Base-by-base conservation (phyloP, 1,140 invertebrate genomes). In the Aphelenchoides avenae region DNA sequence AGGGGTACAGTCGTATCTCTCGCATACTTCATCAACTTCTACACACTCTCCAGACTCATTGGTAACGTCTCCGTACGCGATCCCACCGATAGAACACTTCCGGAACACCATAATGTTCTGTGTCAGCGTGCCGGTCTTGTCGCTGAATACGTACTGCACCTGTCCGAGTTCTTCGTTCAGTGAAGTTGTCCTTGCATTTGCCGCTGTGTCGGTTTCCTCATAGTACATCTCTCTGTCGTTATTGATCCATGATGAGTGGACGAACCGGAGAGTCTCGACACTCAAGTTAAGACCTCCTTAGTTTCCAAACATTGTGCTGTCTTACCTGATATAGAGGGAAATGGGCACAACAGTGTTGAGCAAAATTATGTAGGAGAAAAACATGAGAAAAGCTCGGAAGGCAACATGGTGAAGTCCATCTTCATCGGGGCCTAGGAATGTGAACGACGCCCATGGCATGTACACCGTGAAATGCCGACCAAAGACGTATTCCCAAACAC, bases 51-150 rank as follows among this genome's bases (percentile, higher is more conserved):
- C 89, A 13, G 88, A 46, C 56, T 86, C 84, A 79, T 96, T 91
- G 27, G 89, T 82, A 18, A 91, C 79, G 78, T 97, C 92, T 15
- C 94, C 94, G 78, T 93, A 98, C 49, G 86, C 86, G 58, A 85
- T 84, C 0, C 91, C 92, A 53, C 85, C 87, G 57, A 99, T 93
- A 40, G 91, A 91, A 79, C 91, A 95, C 80, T 97, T 97, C 78
- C 97, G 97, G 78, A 99, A 99, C 27, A 91, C 93, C 94, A 99
- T 99, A 63, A 98, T 95, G 80, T 99, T 98, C 80, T 81, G 89
- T 6, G 94, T 99, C 36, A 99, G 80, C 1, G 94, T 99, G 56
- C 94, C 94, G 42, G 94, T 99, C 82, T 99, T 99, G 79, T 99
- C 95, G 18, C 91, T 95, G 80, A 99, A 99, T 73, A 99, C 89